Evolutionary conservation across 2,888 invertebrate species (phyloP), one percentile per base, ranked within the genome.

Genomic region (Diplolepis rosae): DNA sequence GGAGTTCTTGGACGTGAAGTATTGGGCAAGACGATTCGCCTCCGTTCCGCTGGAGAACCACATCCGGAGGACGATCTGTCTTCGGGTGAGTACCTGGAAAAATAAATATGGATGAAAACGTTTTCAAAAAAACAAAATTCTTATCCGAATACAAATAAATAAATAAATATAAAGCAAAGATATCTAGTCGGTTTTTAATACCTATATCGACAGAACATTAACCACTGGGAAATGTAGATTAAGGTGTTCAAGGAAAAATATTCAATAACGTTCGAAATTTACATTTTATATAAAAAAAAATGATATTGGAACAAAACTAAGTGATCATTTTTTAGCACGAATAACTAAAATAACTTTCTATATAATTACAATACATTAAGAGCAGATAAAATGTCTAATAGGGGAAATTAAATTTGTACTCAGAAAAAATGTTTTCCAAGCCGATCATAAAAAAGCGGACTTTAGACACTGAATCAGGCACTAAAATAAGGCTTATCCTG

Each of bases 41-140:
- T 82, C 52, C 85, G 82, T 67, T 88, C 88, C 0, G 87, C 82
- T 0, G 88, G 88, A 0, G 88, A 88, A 13, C 84, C 84, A 45
- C 85, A 86, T 3, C 84, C 86, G 24, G 82, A 85, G 13, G 85
- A 87, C 4, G 87, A 83, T 24, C 83, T 84, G 3, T 88, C 88
- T 18, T 87, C 86, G 0, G 87, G 86, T 0, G 86, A 86, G 54
- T 86, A 82, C 73, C 86, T 82, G 68, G 5, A 48, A 66, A 74
- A 13, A 35, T 5, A 11, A n/a, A 22, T 18, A 1, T 3, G 4
- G 11, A 15, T 18, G 22, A 15, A 4, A 22, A 0, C 11, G 9
- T 11, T 18, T 4, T 11, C 7, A 3, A 2, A 48, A 4, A 22
- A 48, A 48, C 15, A 15, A 1, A 45, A 45, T 18, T 1, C 15